Evolutionary conservation across 2,113 vertebrate genomes (phyloP).

Genomic region (Pongo pygmaeus): DNA sequence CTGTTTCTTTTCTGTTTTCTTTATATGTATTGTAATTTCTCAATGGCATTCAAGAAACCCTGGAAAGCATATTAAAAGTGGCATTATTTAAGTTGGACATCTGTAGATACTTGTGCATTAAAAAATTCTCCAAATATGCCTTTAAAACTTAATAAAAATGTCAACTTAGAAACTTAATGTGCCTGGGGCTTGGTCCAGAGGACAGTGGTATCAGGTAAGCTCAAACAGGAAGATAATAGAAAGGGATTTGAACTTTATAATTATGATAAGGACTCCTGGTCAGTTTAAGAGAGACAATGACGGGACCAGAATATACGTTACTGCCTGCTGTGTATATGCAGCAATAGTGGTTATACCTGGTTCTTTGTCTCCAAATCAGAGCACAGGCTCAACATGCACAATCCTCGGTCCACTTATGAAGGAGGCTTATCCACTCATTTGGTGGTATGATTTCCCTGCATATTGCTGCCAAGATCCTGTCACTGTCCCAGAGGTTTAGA

Average conservation of each 20-base stretch:
- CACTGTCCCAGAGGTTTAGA: neutral
- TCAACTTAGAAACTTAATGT: neutral
- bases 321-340: neutral
- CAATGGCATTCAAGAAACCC: neutral
- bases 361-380: neutral
- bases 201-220: neutral
- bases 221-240: neutral
- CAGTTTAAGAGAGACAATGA: neutral
- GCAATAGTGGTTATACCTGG: neutral
- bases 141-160: neutral
- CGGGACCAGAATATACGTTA: neutral
- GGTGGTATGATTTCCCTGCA: neutral
- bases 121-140: neutral
- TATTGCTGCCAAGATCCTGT: constrained; percentile 17
- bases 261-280: neutral
- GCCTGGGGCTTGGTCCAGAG: neutral
- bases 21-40: neutral
- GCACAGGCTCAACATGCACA: neutral
- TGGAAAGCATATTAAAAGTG: neutral
- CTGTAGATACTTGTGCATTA: neutral
- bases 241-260: neutral
- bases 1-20: neutral
- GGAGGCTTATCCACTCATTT: neutral
- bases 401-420: neutral
- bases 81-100: neutral